Conservation (phyloP, 2,888 invertebrate species). For the Thecocarcelia acutangulata region DNA sequence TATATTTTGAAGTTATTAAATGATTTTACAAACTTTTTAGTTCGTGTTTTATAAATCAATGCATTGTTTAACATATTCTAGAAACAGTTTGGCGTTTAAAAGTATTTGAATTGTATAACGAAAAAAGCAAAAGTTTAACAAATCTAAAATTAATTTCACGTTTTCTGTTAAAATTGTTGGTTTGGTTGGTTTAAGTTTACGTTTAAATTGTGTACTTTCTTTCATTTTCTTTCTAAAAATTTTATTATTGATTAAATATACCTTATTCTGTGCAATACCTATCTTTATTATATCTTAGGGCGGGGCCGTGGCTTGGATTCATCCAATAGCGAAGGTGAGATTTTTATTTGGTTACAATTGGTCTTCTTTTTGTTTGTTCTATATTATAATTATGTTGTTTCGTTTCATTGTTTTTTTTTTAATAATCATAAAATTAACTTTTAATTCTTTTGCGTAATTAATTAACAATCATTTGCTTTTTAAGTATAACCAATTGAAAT, state of each 20-base stretch:
- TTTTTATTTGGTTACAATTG: slow-evolving; percentile 68
- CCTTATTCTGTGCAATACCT: slow-evolving; percentile 69
- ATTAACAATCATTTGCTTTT: neutral
- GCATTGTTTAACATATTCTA: too few species aligned
- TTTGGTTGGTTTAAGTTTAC: slow-evolving; percentile 51
- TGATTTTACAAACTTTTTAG: slow-evolving; percentile 4
- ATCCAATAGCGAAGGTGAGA: slow-evolving; percentile 87
- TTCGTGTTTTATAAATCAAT: slow-evolving; percentile 27
- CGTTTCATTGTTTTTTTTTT: slow-evolving; percentile 21
- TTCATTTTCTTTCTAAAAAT: slow-evolving; percentile 64
- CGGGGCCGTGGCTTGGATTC: slow-evolving; percentile 87
- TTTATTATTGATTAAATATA: slow-evolving; percentile 64
- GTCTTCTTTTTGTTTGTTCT: slow-evolving; percentile 54
- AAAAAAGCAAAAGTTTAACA: neutral
- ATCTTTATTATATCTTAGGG: slow-evolving; percentile 82
- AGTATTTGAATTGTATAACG: too few species aligned
- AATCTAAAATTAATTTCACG: slow-evolving; percentile 13
- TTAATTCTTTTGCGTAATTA: too few species aligned
- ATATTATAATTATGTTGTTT: slow-evolving; percentile 8
- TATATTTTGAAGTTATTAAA: slow-evolving; percentile 25
- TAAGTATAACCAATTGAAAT: neutral
- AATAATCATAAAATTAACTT: slow-evolving; percentile 11
- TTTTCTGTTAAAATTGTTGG: slow-evolving; percentile 49
- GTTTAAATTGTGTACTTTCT: slow-evolving; percentile 68
- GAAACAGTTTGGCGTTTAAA: too few species aligned